A percentile compares a stretch with the other conserved stretches of the same genome.
phyloP scores from a whole-genome alignment of 1,140 invertebrate genomes.

The Xylocopa sonorina region DNA sequence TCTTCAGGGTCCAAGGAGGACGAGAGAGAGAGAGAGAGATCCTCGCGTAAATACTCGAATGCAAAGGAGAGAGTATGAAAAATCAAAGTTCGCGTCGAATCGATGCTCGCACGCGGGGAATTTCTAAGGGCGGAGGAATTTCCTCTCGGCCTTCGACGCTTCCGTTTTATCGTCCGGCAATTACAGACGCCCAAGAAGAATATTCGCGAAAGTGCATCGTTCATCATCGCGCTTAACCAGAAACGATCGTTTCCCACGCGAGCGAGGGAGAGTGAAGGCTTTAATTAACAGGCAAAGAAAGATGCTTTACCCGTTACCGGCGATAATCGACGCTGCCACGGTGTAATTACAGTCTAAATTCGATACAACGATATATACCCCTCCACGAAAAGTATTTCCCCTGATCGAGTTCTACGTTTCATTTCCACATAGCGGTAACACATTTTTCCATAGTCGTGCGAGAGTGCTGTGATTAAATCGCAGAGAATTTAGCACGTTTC shows the following conservation, averaged over 20 bases:
- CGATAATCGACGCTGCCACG: background rate
- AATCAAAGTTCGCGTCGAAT: background rate
- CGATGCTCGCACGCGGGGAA: background rate
- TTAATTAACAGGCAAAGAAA: conserved; percentile 18
- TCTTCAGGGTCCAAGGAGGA: background rate
- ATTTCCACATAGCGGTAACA: too few species aligned
- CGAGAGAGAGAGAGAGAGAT: background rate
- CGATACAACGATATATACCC: conserved; percentile 5
- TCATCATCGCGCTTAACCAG: background rate
- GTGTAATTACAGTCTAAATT: conserved; percentile 8
- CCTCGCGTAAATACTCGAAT: too few species aligned
- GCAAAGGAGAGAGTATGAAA: background rate
- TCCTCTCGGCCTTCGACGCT: background rate
- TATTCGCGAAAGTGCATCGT: background rate
- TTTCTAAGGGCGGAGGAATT: background rate
- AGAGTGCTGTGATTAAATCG: too few species aligned
- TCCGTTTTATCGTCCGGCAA: too few species aligned
- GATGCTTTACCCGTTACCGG: background rate
- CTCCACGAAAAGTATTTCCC: too few species aligned
- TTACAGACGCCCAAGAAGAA: background rate
- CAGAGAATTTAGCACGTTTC: too few species aligned
- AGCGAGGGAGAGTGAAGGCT: background rate
- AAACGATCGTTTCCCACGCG: background rate
- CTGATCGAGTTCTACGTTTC: too few species aligned
- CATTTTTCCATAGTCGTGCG: too few species aligned